Base-by-base conservation (phyloP, 2,113 vertebrate genomes). In the Muntiacus muntjak region DNA sequence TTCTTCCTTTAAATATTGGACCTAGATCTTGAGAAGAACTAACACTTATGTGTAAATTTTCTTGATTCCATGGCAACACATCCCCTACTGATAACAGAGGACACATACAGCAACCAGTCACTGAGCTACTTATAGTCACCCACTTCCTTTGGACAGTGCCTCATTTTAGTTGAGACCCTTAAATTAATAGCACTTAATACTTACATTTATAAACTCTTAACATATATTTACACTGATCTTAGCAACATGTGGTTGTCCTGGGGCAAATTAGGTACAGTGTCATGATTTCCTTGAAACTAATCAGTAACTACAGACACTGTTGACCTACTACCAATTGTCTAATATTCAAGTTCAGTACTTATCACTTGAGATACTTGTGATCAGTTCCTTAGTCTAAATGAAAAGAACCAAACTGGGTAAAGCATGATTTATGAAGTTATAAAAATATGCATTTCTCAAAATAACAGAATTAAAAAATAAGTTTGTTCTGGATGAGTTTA, bases 151-250 rank as follows among this genome's bases (percentile, higher is more conserved):
- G 92, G 43, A 92, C 14, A 64, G n/a, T 60, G 3, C 43, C 85
- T 95, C 92, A 85, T 92, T 93, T 91, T 95, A 36, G 25, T 87
- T 87, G 76, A 82, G 33, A 89, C 11, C 14, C 17, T 97, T 96
- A 87, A 30, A 43, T 94, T 87, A 93, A 21, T 84, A 87, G 43
- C 45, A 71, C 19, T 25, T 81, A 76, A 92, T 87, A 16, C 64
- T 90, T 78, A 25, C 6, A 30, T 60, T 87, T 71, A 26, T 43
- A 21, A 21, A 58, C n/a, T 82, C 12, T 91, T 82, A 30, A 83
- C 19, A 67, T 92, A 78, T 33, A 52, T 95, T 94, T 93, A 81
- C 17, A 55, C 21, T 88, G 74, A 71, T 87, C 57, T 54, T 84
- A 87, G 16, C 43, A 60, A 78, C 21, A 94, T 6, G 19, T 89